Conservation (phyloP, 2,113 vertebrate genomes). For the Aramus guarauna region DNA sequence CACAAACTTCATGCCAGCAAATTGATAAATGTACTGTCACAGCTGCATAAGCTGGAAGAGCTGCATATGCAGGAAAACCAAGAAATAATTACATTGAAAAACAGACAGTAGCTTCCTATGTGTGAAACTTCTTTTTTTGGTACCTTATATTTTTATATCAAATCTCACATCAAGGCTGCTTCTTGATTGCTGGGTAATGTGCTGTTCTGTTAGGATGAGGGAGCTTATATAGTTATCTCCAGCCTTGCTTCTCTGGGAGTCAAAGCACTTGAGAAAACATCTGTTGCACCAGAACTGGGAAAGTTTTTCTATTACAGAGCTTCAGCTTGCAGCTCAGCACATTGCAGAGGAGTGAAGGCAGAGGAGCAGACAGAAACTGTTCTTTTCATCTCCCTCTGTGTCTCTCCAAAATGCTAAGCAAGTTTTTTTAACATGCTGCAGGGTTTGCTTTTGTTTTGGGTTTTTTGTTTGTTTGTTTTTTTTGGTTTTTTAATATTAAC, state of each 20-base stretch:
- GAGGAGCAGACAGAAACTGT: not conserved
- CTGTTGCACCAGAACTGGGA: not conserved
- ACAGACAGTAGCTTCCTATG: not conserved
- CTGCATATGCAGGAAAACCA: not conserved
- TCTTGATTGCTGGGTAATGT: not conserved
- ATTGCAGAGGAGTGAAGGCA: not conserved
- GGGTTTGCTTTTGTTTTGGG: too few species aligned
- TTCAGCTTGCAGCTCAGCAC: not conserved
- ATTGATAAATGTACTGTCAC: not conserved
- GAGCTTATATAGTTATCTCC: not conserved
- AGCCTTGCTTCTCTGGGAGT: not conserved
- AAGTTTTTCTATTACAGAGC: not conserved
- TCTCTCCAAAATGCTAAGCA: not conserved
- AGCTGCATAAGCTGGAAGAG: not conserved
- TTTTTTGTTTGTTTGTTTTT: too few species aligned
- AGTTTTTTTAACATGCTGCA: not conserved
- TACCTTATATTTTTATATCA: not conserved
- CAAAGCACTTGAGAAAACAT: not conserved
- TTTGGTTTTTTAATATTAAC: not conserved
- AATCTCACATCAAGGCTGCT: not conserved
- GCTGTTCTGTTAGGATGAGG: not conserved
- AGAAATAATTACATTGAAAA: not conserved
- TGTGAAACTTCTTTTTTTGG: not conserved
- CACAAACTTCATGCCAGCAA: not conserved
- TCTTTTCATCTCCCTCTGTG: not conserved